Evolutionary conservation across 2,888 invertebrate genomes (phyloP).

Genomic region (Malthinus flaveolus): DNA sequence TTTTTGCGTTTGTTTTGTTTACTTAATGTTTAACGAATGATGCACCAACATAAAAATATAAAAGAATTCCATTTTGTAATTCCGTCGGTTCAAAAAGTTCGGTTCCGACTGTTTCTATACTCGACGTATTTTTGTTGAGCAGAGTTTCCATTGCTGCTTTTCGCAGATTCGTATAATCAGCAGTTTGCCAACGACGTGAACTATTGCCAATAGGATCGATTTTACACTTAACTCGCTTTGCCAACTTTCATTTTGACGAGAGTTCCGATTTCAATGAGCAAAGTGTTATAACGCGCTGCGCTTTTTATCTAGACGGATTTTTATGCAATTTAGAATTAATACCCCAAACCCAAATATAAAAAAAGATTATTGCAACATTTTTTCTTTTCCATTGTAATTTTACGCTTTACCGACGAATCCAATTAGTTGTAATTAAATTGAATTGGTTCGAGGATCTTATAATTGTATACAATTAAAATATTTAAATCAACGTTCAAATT

Average conservation of each 20-base stretch:
- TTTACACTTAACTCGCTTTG: constrained; percentile 43
- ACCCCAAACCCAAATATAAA: background rate
- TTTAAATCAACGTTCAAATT: too few relatives aligned
- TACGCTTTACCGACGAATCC: too few relatives aligned
- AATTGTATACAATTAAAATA: too few relatives aligned
- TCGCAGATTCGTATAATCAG: constrained; percentile 41
- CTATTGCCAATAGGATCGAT: constrained; percentile 40
- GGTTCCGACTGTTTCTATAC: constrained; percentile 13
- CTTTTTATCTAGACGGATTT: constrained; percentile 12
- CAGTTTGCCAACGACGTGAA: constrained; percentile 41
- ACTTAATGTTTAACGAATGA: constrained; percentile 1
- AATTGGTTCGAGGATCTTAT: too few relatives aligned
- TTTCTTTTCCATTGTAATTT: too few relatives aligned
- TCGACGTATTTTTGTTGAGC: constrained; percentile 16
- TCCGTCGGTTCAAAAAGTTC: constrained; percentile 10
- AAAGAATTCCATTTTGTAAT: background rate
- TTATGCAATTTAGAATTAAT: constrained; percentile 1
- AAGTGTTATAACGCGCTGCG: constrained; percentile 25
- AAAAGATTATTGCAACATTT: too few relatives aligned
- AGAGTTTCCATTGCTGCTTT: constrained; percentile 17
- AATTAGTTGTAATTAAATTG: too few relatives aligned
- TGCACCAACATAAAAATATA: background rate
- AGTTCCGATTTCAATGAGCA: constrained; percentile 38
- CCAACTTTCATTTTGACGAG: constrained; percentile 41
- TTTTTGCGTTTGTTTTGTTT: background rate